Conservation (phyloP, 2,797 vertebrate species). For the Morus bassanus region DNA sequence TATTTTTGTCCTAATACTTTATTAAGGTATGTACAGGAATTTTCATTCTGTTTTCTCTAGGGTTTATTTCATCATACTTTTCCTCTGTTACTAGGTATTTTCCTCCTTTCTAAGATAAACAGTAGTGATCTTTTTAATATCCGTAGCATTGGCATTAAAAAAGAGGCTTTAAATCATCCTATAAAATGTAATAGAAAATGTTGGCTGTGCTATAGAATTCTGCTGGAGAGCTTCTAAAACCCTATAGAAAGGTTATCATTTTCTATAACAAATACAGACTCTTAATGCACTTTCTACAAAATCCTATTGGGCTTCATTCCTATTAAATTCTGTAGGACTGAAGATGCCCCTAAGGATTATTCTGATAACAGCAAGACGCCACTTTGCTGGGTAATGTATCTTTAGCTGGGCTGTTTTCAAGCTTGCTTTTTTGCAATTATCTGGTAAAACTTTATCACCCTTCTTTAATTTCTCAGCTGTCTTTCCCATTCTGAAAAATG, state of each 20-base stretch:
- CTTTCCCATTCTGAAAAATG: background rate
- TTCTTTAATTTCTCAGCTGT: conserved; percentile 31
- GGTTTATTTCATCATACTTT: background rate
- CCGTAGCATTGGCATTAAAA: background rate
- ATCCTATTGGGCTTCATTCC: background rate
- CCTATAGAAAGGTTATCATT: conserved; percentile 8
- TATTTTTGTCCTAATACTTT: background rate
- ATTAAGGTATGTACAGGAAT: background rate
- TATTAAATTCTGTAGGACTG: background rate
- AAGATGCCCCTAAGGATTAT: conserved; percentile 15
- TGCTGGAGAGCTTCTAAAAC: background rate
- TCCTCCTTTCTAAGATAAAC: background rate
- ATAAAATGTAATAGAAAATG: background rate
- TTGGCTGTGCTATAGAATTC: background rate
- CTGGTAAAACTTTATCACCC: background rate
- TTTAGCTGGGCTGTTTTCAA: background rate
- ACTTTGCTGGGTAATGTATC: background rate
- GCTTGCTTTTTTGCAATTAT: background rate
- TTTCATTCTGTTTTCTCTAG: background rate
- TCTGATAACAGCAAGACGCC: background rate
- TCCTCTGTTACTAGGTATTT: background rate
- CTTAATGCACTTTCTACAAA: background rate
- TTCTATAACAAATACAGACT: background rate
- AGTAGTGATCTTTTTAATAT: background rate
- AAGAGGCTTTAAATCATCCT: background rate